Evolutionary conservation across 2,888 invertebrate species (phyloP), one percentile per base, ranked within the genome.

Genomic region (Tanytarsus gracilentus): DNA sequence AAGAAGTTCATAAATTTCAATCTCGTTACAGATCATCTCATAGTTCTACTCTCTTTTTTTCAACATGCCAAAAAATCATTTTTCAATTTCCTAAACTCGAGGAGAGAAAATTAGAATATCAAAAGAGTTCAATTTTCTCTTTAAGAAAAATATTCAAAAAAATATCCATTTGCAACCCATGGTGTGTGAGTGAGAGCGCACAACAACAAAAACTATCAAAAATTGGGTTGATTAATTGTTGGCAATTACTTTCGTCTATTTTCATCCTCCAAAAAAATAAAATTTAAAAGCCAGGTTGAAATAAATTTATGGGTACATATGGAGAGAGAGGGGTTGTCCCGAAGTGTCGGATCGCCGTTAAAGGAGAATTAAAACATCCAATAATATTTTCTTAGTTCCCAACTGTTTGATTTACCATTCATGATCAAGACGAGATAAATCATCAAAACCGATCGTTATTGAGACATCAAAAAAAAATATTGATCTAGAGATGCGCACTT

Each of bases 41-140:
- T n/a, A n/a, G n/a, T n/a, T n/a, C n/a, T n/a, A n/a, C n/a, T n/a
- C 14, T 8, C 9, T 48, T 48, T 9, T 9, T 23, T 5, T 8
- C 14, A 9, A 4, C 23, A 2, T n/a, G n/a, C n/a, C n/a, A n/a
- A n/a, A 49, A 49, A 49, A 26, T 25, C 49, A 49, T 49, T 49
- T 49, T 49, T 49, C 49, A 49, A 49, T 26, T 25, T 49, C 14
- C n/a, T 3, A 29, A 29, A 14, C 18, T 30, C 18, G 9, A 52
- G 33, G 14, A n/a, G 33, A 26, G 26, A 30, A 52, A 52, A 52
- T 36, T 52, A 33, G n/a, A 52, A 52, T 33, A 52, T 36, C 36
- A 52, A 49, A 14, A 16, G n/a, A n/a, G n/a, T n/a, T n/a, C n/a
- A n/a, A n/a, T n/a, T n/a, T n/a, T n/a, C n/a, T n/a, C n/a, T n/a